Evolutionary conservation across 2,797 vertebrate species (phyloP).

Genomic region (Chelmon rostratus): DNA sequence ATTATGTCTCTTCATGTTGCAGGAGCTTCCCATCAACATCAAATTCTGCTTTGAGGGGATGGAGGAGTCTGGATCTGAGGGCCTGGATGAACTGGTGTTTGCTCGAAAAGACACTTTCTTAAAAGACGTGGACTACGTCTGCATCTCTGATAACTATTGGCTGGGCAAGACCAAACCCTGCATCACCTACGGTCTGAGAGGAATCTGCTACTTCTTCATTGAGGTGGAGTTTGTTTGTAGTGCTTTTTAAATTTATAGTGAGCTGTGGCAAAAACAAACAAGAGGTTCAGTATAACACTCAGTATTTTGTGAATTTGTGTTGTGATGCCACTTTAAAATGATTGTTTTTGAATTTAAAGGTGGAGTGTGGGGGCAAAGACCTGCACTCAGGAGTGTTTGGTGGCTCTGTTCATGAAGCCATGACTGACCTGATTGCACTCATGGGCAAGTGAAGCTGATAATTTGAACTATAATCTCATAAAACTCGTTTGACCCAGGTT

Average conservation of each 20-base stretch:
- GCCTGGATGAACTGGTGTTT: constrained; percentile 93
- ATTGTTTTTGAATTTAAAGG: constrained; percentile 75
- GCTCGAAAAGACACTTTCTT: constrained; percentile 91
- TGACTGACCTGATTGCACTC: constrained; percentile 93
- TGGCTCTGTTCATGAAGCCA: constrained; percentile 96
- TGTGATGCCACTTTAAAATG: not conserved
- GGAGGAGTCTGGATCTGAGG: constrained; percentile 98
- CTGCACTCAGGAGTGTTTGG: constrained; percentile 98
- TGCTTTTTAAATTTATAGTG: accelerated
- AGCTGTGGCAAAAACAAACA: not conserved
- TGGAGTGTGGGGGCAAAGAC: constrained; percentile 90
- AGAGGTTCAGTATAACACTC: not conserved
- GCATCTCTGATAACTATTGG: constrained; percentile 99
- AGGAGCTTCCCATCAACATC: constrained; percentile 97
- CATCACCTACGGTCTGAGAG: constrained; percentile 96
- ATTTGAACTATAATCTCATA: not conserved
- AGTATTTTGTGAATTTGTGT: not conserved
- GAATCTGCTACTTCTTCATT: constrained; percentile 95
- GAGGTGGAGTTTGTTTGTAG: constrained; percentile 81
- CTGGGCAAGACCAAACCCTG: constrained; percentile 97
- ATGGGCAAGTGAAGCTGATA: constrained; percentile 87
- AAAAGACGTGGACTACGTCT: constrained; percentile 94
- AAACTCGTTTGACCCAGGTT: not conserved
- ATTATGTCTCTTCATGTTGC: constrained; percentile 15
- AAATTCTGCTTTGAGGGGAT: constrained; percentile 98